Evolutionary conservation across 2,797 vertebrate species (phyloP).

Genomic region (Spinibarbus caldwelli): DNA sequence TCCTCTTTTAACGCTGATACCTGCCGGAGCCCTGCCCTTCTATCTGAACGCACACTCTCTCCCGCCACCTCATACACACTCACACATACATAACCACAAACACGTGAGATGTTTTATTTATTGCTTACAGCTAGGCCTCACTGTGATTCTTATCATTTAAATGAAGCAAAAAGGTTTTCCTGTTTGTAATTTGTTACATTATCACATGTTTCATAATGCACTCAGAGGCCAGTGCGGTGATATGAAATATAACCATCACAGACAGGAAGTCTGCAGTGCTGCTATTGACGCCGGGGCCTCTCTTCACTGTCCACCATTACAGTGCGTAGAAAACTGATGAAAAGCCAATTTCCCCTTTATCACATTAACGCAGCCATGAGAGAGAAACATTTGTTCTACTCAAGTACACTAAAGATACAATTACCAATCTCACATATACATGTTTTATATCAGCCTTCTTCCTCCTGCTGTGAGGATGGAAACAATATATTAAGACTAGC

Average conservation of each 20-base stretch:
- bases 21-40: conserved; percentile 57
- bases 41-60: conserved; percentile 54
- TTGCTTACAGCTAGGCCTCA: conserved; percentile 70
- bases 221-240: conserved; percentile 73
- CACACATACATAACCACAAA: conserved; percentile 55
- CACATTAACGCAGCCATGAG: conserved; percentile 96
- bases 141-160: conserved; percentile 91
- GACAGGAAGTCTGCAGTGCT: conserved; percentile 54
- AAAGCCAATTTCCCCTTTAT: conserved; percentile 99
- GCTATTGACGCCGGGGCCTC: conserved; percentile 74
- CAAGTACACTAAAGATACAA: conserved; percentile 99
- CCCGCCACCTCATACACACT: conserved; percentile 49
- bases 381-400: conserved; percentile 99
- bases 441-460: conserved; percentile 99
- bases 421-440: conserved; percentile 99
- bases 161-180: conserved; percentile 87
- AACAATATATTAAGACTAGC: conserved; percentile 99
- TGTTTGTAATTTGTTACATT: conserved; percentile 89
- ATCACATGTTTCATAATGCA: conserved; percentile 89
- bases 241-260: conserved; percentile 86
- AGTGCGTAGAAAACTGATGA: conserved; percentile 87
- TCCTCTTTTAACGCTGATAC: conserved; percentile 64
- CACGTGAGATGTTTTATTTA: conserved; percentile 67
- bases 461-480: conserved; percentile 87
- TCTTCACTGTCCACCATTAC: conserved; percentile 55